These are phyloP conservation scores for Drosophila jambulina DNA, from an alignment of 1,140 invertebrate species.

Conservation along the genomic window DNA sequence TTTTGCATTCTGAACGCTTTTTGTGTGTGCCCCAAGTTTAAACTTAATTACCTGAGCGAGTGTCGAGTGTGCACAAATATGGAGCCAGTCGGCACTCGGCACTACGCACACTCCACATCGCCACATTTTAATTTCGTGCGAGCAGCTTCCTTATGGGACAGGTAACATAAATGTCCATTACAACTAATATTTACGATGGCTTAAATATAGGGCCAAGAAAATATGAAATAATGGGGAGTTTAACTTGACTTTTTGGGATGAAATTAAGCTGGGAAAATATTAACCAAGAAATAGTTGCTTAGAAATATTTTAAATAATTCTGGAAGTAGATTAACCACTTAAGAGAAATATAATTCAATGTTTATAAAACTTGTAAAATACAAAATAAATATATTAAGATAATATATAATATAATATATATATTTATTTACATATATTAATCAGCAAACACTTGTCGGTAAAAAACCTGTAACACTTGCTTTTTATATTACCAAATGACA, in stretches of 20 bases:
- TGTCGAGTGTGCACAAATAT: slow-evolving; percentile 29
- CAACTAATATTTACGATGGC: slow-evolving; percentile 6
- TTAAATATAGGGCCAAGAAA: not conserved
- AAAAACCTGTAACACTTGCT: not conserved
- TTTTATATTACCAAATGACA: not conserved
- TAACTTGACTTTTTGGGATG: not conserved
- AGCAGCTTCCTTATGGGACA: slow-evolving; percentile 65
- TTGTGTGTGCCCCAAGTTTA: slow-evolving; percentile 51
- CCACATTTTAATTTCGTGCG: slow-evolving; percentile 47
- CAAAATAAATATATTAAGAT: not conserved
- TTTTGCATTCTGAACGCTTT: slow-evolving; percentile 22
- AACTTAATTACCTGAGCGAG: slow-evolving; percentile 74
- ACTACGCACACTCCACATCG: slow-evolving; percentile 31
- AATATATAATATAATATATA: no score
- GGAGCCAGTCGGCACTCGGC: slow-evolving; percentile 17
- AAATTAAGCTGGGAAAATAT: not conserved
- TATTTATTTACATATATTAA: no score
- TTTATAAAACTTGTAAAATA: no score
- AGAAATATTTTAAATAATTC: not conserved
- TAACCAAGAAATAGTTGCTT: not conserved
- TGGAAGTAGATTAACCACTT: not conserved
- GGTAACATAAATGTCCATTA: slow-evolving; percentile 3
- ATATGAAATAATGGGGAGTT: not conserved
- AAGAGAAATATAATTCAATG: not conserved
- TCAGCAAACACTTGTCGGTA: no score